These are phyloP conservation scores for Triplophysa bombifrons DNA, from an alignment of 2,797 vertebrate species.

Conservation along the genomic window DNA sequence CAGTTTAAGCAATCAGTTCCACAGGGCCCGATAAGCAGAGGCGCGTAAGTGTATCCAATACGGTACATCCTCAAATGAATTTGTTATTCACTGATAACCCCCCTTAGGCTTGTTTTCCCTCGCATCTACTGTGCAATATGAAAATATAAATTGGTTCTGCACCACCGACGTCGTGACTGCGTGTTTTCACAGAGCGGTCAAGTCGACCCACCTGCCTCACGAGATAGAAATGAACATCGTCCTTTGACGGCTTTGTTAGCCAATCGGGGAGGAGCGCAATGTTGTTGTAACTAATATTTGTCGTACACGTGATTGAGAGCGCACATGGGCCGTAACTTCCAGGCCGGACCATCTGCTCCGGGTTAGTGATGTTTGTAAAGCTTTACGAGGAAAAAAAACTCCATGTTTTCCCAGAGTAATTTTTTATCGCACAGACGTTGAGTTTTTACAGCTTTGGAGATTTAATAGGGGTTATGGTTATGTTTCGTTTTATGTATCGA, in stretches of 20 bases:
- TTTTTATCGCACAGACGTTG: not conserved
- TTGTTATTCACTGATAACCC: slow-evolving; percentile 69
- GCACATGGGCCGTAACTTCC: slow-evolving; percentile 63
- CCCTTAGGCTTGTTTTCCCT: slow-evolving; percentile 57
- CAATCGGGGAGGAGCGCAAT: slow-evolving; percentile 66
- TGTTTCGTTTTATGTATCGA: not conserved
- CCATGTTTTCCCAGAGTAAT: not conserved
- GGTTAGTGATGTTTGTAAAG: slow-evolving; percentile 59
- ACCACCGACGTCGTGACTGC: slow-evolving; percentile 57
- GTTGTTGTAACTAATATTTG: slow-evolving; percentile 63
- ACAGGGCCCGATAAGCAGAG: slow-evolving; percentile 54
- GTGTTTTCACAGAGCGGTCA: slow-evolving; percentile 47
- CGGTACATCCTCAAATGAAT: slow-evolving; percentile 68
- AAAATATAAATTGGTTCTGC: slow-evolving; percentile 74
- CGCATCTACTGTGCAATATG: slow-evolving; percentile 61
- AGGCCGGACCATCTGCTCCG: slow-evolving; percentile 70
- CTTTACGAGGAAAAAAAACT: slow-evolving; percentile 45
- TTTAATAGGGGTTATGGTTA: not conserved
- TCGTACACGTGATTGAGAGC: slow-evolving; percentile 67
- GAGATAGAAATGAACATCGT: slow-evolving; percentile 14
- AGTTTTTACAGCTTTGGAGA: not conserved
- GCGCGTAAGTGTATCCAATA: slow-evolving; percentile 57
- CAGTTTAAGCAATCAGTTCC: slow-evolving; percentile 68
- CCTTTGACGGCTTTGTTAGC: slow-evolving; percentile 50
- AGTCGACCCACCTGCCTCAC: slow-evolving; percentile 25